Evolutionary conservation across 1,140 invertebrate species (phyloP).

Genomic region (Saccostrea echinata): DNA sequence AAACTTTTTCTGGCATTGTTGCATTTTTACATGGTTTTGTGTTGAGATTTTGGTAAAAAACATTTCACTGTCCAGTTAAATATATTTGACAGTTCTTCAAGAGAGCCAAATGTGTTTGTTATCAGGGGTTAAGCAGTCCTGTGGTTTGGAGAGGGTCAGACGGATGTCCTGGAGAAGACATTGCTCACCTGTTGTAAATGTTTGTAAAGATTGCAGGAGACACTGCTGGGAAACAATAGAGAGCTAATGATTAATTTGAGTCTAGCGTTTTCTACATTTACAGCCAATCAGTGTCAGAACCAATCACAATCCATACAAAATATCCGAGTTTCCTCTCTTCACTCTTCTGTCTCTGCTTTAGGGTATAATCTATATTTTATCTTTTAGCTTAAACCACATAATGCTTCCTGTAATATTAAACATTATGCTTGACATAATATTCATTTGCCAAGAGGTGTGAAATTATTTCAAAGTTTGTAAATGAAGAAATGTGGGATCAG

Average conservation of each 20-base stretch:
- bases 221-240: neutral
- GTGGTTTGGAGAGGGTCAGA: neutral
- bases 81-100: neutral
- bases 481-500: no score
- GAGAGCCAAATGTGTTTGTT: constrained; percentile 28
- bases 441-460: neutral
- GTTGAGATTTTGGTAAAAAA: neutral
- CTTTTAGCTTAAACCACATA: neutral
- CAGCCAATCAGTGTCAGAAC: constrained; percentile 4
- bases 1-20: neutral
- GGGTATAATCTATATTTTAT: neutral
- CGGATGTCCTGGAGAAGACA: neutral
- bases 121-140: neutral
- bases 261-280: neutral
- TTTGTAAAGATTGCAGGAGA: neutral
- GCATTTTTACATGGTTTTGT: neutral
- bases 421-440: neutral
- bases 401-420: constrained; percentile 6
- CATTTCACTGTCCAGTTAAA: constrained; percentile 23
- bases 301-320: constrained; percentile 3
- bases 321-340: neutral
- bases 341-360: neutral
- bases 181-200: constrained; percentile 9
- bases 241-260: constrained; percentile 8
- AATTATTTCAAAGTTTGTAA: neutral